phyloP scores from a whole-genome alignment of 2,797 vertebrate genomes.

The Knipowitschia caucasica region DNA sequence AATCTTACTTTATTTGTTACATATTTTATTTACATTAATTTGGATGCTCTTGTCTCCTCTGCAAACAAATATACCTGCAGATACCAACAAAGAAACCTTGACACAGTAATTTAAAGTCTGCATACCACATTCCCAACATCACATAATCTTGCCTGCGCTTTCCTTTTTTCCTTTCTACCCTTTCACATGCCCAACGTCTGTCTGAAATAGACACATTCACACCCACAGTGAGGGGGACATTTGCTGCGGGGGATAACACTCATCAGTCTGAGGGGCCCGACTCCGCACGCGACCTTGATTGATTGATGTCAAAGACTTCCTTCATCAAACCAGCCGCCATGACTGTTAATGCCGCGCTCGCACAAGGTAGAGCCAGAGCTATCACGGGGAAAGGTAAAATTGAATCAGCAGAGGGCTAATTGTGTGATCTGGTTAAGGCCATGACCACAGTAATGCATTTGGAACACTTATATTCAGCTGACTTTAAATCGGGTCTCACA shows the following conservation, averaged over 20 bases:
- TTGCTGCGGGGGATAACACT: conserved; percentile 54
- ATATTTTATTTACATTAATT: no score
- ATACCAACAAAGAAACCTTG: no score
- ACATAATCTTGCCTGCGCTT: not conserved
- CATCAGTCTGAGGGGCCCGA: conserved; percentile 66
- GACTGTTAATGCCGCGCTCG: conserved; percentile 52
- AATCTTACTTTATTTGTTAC: no score
- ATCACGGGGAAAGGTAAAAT: conserved; percentile 44
- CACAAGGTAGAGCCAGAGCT: conserved; percentile 53
- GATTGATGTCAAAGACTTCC: conserved; percentile 56
- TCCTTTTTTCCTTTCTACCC: not conserved
- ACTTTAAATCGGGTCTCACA: not conserved
- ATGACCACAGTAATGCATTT: conserved; percentile 23
- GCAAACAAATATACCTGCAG: no score
- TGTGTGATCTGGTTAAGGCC: conserved; percentile 47
- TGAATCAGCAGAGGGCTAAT: conserved; percentile 37
- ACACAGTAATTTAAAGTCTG: no score
- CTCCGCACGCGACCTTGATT: conserved; percentile 66
- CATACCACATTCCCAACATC: no score
- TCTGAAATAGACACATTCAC: conserved; percentile 1
- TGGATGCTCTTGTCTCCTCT: no score
- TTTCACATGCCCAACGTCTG: no score
- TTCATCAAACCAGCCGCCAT: conserved; percentile 58
- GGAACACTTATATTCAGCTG: not conserved
- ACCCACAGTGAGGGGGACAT: conserved; percentile 33